phyloP scores from a whole-genome alignment of 2,888 invertebrate species.

The Stratiomys singularior region DNA sequence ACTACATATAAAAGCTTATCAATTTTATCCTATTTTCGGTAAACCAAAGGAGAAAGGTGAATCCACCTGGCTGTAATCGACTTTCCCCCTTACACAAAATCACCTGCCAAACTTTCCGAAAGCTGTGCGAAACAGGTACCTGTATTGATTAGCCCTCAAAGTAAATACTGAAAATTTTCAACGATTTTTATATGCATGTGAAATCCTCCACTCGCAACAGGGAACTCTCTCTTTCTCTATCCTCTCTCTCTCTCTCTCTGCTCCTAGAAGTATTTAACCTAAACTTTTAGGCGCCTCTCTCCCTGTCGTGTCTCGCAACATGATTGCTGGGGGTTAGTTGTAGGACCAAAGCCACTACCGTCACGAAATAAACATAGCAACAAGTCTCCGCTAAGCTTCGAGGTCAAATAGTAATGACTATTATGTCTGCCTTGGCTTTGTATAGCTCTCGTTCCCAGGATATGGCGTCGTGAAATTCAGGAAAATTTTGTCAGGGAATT shows the following conservation, averaged over 20 bases:
- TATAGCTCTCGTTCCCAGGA: not conserved
- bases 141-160: not conserved
- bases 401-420: constrained; percentile 25
- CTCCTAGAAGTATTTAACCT: too few relatives aligned
- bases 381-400: constrained; percentile 36
- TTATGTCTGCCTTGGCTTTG: not conserved
- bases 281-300: too few relatives aligned
- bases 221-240: too few relatives aligned
- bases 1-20: not conserved
- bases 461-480: too few relatives aligned
- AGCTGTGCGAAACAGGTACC: not conserved
- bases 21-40: not conserved
- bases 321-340: too few relatives aligned
- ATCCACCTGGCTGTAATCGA: not conserved
- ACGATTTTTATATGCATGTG: not conserved
- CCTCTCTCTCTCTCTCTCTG: too few relatives aligned
- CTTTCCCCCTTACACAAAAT: not conserved
- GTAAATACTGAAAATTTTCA: constrained; percentile 14
- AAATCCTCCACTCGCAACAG: not conserved
- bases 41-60: too few relatives aligned
- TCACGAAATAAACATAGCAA: constrained; percentile 28
- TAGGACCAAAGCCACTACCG: too few relatives aligned
- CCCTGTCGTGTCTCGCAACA: too few relatives aligned
- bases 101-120: not conserved
- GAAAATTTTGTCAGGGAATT: too few relatives aligned